phyloP scores from a whole-genome alignment of 2,797 vertebrate species.

The Morus bassanus region DNA sequence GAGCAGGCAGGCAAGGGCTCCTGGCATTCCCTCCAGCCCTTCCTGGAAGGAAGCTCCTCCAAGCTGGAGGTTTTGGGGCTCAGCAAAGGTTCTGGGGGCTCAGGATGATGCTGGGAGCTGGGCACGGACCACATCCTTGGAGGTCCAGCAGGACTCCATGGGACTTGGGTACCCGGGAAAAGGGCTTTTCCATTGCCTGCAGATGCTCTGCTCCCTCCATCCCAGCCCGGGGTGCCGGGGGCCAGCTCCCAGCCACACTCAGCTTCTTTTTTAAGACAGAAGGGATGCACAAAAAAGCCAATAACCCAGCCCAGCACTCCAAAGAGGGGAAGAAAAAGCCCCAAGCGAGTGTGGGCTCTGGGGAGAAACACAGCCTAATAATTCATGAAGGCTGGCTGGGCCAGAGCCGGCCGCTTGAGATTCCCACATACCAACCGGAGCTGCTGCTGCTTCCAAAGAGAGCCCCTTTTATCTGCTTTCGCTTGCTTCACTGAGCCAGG shows the following conservation, averaged over 20 bases:
- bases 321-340: constrained; percentile 65
- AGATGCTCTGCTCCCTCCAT: neutral
- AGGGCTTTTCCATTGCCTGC: neutral
- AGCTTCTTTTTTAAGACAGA: constrained; percentile 15
- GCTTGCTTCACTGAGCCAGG: constrained; percentile 91
- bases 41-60: neutral
- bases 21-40: neutral
- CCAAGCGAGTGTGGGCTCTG: constrained; percentile 47
- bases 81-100: neutral
- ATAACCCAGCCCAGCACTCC: constrained; percentile 28
- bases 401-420: constrained; percentile 74
- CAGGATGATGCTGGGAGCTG: neutral
- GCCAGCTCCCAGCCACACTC: constrained; percentile 6
- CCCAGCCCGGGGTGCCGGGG: neutral
- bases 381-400: constrained; percentile 82
- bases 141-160: neutral
- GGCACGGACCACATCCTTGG: neutral
- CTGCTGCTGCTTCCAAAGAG: constrained; percentile 88
- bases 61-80: neutral
- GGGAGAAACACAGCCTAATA: constrained; percentile 74
- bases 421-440: constrained; percentile 89
- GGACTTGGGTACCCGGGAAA: neutral
- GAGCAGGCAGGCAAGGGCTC: neutral
- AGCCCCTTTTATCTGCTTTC: constrained; percentile 90
- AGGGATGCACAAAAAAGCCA: constrained; percentile 46